Percentiles rank a stretch among this genome's conserved stretches.
phyloP scores from a whole-genome alignment of 2,797 vertebrate species.

The Petrocephalus sullivani region DNA sequence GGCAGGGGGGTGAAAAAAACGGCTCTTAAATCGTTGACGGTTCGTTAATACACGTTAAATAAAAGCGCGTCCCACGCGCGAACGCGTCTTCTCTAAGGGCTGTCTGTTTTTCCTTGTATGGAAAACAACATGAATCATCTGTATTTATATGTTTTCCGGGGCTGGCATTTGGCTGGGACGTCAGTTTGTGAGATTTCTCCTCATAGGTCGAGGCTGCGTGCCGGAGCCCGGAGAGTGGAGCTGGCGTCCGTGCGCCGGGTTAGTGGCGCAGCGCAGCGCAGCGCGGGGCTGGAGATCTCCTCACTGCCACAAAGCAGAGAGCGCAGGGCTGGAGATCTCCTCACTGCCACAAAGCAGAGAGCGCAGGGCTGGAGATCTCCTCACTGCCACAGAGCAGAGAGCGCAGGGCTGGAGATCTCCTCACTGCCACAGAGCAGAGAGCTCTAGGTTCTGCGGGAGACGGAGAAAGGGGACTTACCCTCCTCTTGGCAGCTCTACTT shows the following conservation, averaged over 20 bases:
- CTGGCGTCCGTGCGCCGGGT: slow-evolving; percentile 33
- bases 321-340: slow-evolving; percentile 37
- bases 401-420: slow-evolving; percentile 13
- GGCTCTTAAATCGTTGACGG: slow-evolving; percentile 20
- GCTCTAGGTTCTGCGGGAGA: slow-evolving; percentile 1
- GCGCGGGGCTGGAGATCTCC: slow-evolving; percentile 38
- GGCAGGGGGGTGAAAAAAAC: neutral
- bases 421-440: slow-evolving; percentile 28
- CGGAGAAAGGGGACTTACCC: slow-evolving; percentile 20
- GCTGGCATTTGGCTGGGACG: slow-evolving; percentile 33
- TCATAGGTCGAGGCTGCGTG: slow-evolving; percentile 41
- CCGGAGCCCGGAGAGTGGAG: slow-evolving; percentile 38
- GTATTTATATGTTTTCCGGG: slow-evolving; percentile 22
- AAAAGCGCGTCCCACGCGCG: slow-evolving; percentile 12
- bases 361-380: slow-evolving; percentile 13
- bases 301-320: slow-evolving; percentile 36
- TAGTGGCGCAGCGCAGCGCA: slow-evolving; percentile 23
- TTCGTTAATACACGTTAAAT: slow-evolving; percentile 20
- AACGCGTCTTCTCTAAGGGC: slow-evolving; percentile 14
- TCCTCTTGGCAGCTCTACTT: slow-evolving; percentile 29
- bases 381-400: slow-evolving; percentile 28
- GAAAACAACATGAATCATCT: slow-evolving; percentile 36
- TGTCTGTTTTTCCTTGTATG: slow-evolving; percentile 36
- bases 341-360: slow-evolving; percentile 28
- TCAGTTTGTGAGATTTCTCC: slow-evolving; percentile 42